These are phyloP conservation scores for Rhabdornis inornatus DNA, from an alignment of 2,113 vertebrate genomes.

Conservation along the genomic window DNA sequence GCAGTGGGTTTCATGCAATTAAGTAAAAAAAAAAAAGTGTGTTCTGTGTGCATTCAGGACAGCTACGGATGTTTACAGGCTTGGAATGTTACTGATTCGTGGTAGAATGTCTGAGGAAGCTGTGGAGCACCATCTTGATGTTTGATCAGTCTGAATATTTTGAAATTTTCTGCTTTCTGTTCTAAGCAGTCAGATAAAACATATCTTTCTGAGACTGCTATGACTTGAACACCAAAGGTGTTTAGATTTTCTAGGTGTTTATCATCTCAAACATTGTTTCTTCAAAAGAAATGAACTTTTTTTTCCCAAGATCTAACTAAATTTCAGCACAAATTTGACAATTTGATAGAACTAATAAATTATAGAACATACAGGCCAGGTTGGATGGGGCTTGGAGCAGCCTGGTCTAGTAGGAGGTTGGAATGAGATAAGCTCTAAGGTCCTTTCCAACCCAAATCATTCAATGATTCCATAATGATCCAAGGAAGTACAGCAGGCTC, in stretches of 20 bases:
- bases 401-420: neutral
- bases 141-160: constrained; percentile 18
- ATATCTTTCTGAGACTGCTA: neutral
- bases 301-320: neutral
- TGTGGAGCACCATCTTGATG: neutral
- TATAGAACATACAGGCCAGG: constrained; percentile 1
- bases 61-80: neutral
- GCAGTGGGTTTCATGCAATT: neutral
- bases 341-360: constrained; percentile 61
- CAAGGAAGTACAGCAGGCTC: neutral
- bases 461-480: neutral
- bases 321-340: constrained; percentile 54
- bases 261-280: constrained; percentile 30
- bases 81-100: neutral
- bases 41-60: neutral
- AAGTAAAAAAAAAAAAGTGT: neutral
- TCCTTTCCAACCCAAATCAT: neutral
- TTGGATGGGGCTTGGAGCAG: neutral
- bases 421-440: neutral
- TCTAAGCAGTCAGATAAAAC: constrained; percentile 39
- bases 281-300: neutral
- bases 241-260: constrained; percentile 8
- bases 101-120: neutral
- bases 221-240: constrained; percentile 8
- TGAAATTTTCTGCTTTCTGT: neutral